Conservation (phyloP, 1,140 invertebrate species). For the Drosophila neocordata region DNA sequence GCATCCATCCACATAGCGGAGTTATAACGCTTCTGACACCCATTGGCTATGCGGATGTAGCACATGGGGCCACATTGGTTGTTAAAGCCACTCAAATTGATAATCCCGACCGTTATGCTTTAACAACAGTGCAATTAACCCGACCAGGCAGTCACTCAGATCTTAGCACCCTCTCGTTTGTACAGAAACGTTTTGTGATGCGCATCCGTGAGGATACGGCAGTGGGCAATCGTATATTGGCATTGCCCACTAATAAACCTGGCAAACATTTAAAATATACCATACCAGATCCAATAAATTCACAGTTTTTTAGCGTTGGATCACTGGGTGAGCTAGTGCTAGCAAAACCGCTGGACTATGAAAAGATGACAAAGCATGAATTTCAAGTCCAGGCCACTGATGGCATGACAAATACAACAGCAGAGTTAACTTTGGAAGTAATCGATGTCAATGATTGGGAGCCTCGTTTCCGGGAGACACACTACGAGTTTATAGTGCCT, state of each 20-base stretch:
- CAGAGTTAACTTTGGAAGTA: constrained; percentile 90
- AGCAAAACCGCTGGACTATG: constrained; percentile 91
- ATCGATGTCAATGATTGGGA: constrained; percentile 97
- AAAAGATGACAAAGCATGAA: constrained; percentile 87
- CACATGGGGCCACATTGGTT: constrained; percentile 88
- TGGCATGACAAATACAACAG: constrained; percentile 84
- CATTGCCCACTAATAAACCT: constrained; percentile 86
- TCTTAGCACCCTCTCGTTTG: constrained; percentile 85
- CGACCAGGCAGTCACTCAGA: constrained; percentile 81
- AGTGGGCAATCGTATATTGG: constrained; percentile 87
- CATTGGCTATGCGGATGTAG: constrained; percentile 86
- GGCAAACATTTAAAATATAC: constrained; percentile 84
- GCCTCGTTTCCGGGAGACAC: constrained; percentile 92
- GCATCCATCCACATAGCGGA: constrained; percentile 86
- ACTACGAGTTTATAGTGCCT: constrained; percentile 90
- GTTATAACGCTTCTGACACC: constrained; percentile 85
- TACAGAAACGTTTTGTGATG: constrained; percentile 88
- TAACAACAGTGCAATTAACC: constrained; percentile 90
- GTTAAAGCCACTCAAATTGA: constrained; percentile 93
- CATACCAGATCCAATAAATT: constrained; percentile 77
- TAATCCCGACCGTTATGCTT: constrained; percentile 93
- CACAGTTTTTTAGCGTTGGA: constrained; percentile 86
- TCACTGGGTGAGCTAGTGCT: constrained; percentile 91
- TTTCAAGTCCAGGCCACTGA: constrained; percentile 94
- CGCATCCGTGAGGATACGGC: constrained; percentile 90